Conservation (phyloP, 1,140 invertebrate species). For the Macrocentrus cingulum region DNA sequence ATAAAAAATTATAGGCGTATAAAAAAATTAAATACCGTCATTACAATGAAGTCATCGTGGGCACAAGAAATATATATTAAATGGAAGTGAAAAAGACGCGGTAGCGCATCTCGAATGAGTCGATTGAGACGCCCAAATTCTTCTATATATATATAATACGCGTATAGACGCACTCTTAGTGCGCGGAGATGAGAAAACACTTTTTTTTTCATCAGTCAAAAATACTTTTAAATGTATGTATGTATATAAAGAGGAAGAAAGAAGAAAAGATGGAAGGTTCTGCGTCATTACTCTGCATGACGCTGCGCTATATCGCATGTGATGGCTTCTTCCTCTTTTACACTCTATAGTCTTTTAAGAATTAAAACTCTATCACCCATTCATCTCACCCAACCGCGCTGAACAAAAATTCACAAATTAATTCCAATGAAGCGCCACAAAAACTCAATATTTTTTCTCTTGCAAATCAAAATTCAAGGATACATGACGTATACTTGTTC, state of each 20-base stretch:
- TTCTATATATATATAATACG: neutral
- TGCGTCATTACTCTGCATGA: conserved; percentile 52
- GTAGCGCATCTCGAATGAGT: conserved; percentile 19
- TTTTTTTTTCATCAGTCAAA: conserved; percentile 26
- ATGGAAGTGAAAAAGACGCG: conserved; percentile 6
- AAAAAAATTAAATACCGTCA: neutral
- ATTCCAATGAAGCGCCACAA: no score
- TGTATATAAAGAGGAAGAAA: conserved; percentile 7
- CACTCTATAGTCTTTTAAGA: conserved; percentile 27
- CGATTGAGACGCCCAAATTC: conserved; percentile 16
- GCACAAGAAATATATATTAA: neutral
- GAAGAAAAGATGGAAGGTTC: conserved; percentile 25
- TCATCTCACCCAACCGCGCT: neutral
- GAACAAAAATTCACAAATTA: neutral
- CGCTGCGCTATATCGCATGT: conserved; percentile 38
- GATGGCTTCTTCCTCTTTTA: conserved; percentile 39
- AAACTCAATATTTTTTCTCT: conserved; percentile 7
- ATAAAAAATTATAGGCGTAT: conserved; percentile 2
- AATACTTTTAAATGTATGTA: conserved; percentile 16
- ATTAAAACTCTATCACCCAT: neutral
- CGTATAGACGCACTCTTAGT: neutral
- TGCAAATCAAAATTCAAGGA: no score
- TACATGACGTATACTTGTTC: no score
- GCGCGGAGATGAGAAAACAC: conserved; percentile 13
- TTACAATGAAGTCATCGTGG: conserved; percentile 18